Evolutionary conservation across 2,797 vertebrate genomes (phyloP).

Genomic region (Chelmon rostratus): DNA sequence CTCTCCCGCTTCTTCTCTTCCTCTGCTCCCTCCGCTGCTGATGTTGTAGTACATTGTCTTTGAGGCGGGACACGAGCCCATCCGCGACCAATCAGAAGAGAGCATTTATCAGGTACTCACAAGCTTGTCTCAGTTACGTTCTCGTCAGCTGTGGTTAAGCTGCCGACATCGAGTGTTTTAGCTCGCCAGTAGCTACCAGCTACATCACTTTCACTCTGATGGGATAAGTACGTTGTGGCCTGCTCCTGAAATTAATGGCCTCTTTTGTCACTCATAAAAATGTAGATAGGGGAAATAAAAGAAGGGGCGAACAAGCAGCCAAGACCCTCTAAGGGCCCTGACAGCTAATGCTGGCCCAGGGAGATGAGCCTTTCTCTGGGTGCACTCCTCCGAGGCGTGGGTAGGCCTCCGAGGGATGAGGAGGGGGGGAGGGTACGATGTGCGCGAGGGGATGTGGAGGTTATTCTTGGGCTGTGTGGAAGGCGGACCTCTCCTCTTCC

Average conservation of each 20-base stretch:
- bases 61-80: slow-evolving; percentile 99
- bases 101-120: slow-evolving; percentile 99
- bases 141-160: slow-evolving; percentile 22
- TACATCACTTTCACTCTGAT: slow-evolving; percentile 42
- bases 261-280: slow-evolving; percentile 43
- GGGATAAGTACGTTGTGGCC: slow-evolving; percentile 26
- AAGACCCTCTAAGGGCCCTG: slow-evolving; percentile 38
- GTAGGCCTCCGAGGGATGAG: slow-evolving; percentile 61
- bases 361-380: slow-evolving; percentile 51
- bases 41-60: slow-evolving; percentile 99
- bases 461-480: slow-evolving; percentile 77
- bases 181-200: slow-evolving; percentile 14
- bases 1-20: slow-evolving; percentile 76
- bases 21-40: slow-evolving; percentile 85
- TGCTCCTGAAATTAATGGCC: slow-evolving; percentile 27
- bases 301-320: slow-evolving; percentile 41
- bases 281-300: slow-evolving; percentile 42
- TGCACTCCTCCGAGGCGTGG: slow-evolving; percentile 47
- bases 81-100: slow-evolving; percentile 99
- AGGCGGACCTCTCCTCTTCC: slow-evolving; percentile 71
- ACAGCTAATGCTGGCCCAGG: slow-evolving; percentile 35
- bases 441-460: slow-evolving; percentile 56
- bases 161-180: slow-evolving; percentile 17
- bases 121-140: slow-evolving; percentile 66
- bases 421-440: slow-evolving; percentile 38